Base-by-base conservation (phyloP, 2,113 vertebrate species). In the Addax nasomaculatus region DNA sequence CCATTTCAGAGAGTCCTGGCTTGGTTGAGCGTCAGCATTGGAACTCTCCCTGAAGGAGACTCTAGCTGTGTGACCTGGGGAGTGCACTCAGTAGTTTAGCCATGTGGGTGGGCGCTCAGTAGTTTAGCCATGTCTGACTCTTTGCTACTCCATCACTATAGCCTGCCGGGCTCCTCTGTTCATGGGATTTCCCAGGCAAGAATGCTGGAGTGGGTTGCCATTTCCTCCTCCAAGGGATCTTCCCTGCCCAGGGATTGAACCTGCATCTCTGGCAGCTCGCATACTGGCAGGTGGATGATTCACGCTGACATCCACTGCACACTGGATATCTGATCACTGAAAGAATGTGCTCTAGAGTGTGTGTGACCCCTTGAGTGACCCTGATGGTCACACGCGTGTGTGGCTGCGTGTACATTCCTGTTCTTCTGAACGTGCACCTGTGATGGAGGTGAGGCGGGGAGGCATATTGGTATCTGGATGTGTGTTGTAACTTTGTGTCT, bases 351-450 rank as follows among this genome's bases (percentile, higher is more conserved):
- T 5, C 14, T 19, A 4, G 30, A 6, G n/a, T 7, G 2, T 3
- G 13, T 64, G 60, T 14, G 16, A 10, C 2, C 3, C 8, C 33
- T n/a, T 43, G 36, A 30, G 23, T 2, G 58, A 55, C 6, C 39
- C 49, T 53, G 36, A 9, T 7, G 13, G 36, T 10, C 30, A 62
- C 0, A 6, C 17, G 8, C 1, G 0, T 23, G 1, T 7, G 39
- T 33, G 39, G 33, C 55, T 84, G 17, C 2, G 1, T 62, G 36
- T 55, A 10, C 23, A 39, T 55, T 57, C 45, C 43, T 6, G 8
- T 36, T 85, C 49, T 27, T 43, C 12, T 14, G 23, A 45, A 25
- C 3, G 33, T 15, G 51, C 57, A 58, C 58, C 60, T 47, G 36
- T 17, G 27, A 16, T 15, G 2, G 23, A 25, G 49, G 17, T 7